Evolutionary conservation across 2,797 vertebrate genomes (phyloP).

Genomic region (Poeciliopsis infans): DNA sequence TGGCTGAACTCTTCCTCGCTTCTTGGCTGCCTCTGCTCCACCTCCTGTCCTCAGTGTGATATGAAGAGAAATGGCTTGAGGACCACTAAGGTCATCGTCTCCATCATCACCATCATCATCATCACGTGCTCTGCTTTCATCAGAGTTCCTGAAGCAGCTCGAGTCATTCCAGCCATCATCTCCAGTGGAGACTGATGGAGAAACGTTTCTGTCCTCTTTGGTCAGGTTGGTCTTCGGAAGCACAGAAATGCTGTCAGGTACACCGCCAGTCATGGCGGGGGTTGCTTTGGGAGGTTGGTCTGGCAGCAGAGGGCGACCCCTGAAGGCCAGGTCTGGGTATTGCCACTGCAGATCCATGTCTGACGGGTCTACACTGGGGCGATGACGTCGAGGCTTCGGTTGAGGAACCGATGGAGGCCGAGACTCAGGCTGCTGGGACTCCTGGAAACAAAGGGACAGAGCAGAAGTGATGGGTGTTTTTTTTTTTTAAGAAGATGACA

Average conservation of each 20-base stretch:
- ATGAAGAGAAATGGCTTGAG: constrained; percentile 68
- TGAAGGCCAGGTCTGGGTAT: constrained; percentile 86
- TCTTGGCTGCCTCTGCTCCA: constrained; percentile 4
- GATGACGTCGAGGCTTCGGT: constrained; percentile 10
- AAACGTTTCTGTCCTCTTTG: background rate
- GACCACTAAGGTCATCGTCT: constrained; percentile 52
- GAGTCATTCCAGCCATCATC: background rate
- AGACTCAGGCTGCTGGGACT: constrained; percentile 20
- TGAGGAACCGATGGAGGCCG: background rate
- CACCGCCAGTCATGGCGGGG: background rate
- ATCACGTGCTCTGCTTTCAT: background rate
- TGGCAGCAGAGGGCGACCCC: constrained; percentile 58
- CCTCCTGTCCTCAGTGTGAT: constrained; percentile 41
- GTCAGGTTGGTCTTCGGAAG: background rate
- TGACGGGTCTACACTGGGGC: constrained; percentile 60
- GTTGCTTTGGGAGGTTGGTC: constrained; percentile 37
- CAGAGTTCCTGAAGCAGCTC: background rate
- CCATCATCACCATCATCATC: constrained; percentile 11
- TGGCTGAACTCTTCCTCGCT: background rate
- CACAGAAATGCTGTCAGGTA: background rate
- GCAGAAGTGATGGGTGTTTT: background rate
- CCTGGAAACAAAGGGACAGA: constrained; percentile 19
- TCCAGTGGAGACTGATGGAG: rapidly evolving
- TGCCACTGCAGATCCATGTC: constrained; percentile 75
- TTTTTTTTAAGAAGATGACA: background rate